Conservation (phyloP, 2,888 invertebrate species). For the Leucophora obtusa region DNA sequence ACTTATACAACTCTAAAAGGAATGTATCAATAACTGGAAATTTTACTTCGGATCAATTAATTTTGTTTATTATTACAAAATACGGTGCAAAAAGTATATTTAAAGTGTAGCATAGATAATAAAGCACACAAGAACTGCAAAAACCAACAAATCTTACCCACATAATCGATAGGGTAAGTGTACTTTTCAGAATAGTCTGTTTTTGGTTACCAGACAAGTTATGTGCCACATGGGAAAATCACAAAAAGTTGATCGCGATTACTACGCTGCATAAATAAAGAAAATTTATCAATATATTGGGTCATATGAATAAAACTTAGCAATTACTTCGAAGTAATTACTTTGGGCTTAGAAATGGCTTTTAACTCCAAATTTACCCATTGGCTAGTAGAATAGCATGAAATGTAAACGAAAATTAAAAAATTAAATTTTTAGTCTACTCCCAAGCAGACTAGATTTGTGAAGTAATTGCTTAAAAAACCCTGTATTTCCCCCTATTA, state of each 20-base stretch:
- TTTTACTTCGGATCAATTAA: constrained; percentile 13
- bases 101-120: constrained; percentile 12
- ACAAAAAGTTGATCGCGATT: not conserved
- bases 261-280: not conserved
- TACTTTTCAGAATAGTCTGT: not conserved
- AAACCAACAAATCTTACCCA: not conserved
- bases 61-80: constrained; percentile 31
- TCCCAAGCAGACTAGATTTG: too few species aligned
- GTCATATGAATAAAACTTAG: too few species aligned
- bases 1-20: not conserved
- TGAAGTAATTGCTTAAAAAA: too few species aligned
- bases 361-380: too few species aligned
- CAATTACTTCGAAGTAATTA: too few species aligned
- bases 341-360: too few species aligned
- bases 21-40: constrained; percentile 2
- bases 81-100: not conserved
- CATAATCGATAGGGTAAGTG: not conserved
- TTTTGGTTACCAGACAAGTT: constrained; percentile 2
- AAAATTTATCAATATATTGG: not conserved
- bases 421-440: too few species aligned
- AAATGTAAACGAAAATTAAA: too few species aligned
- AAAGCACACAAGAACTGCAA: not conserved
- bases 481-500: too few species aligned
- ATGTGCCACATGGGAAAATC: constrained; percentile 33
- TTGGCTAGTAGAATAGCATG: too few species aligned